phyloP scores from a whole-genome alignment of 2,113 vertebrate species.

The Melanotaenia duboulayi region DNA sequence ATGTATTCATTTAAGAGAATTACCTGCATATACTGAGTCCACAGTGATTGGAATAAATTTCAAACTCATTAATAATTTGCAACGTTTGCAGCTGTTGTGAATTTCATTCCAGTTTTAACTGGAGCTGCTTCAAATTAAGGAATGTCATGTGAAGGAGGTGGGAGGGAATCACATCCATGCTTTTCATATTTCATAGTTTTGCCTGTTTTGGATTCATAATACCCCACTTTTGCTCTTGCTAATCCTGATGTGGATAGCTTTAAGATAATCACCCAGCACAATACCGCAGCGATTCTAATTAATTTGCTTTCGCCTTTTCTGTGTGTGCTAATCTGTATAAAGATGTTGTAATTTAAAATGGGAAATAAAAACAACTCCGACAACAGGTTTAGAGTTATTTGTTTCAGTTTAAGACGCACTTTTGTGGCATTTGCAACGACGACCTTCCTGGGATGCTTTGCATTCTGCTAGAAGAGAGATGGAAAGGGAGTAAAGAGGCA shows the following conservation, averaged over 20 bases:
- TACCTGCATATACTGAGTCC: conserved; percentile 43
- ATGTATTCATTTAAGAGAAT: conserved; percentile 39
- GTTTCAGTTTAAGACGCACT: neutral
- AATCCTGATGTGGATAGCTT: conserved; percentile 69
- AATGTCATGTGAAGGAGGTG: conserved; percentile 3
- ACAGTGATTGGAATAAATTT: conserved; percentile 62
- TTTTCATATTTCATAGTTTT: conserved; percentile 57
- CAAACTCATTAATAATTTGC: conserved; percentile 65
- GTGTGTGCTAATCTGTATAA: conserved; percentile 46
- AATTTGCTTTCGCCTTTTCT: conserved; percentile 58
- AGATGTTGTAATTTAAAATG: conserved; percentile 47
- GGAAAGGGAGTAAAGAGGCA: conserved; percentile 1
- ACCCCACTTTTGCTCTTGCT: conserved; percentile 49
- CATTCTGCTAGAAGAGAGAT: conserved; percentile 18
- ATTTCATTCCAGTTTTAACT: conserved; percentile 29
- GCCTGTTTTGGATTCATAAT: conserved; percentile 66
- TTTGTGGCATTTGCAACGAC: conserved; percentile 19
- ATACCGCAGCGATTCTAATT: conserved; percentile 60
- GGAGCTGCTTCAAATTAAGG: conserved; percentile 19
- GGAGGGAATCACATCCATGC: conserved; percentile 37
- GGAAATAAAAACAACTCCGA: neutral
- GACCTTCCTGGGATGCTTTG: conserved; percentile 6
- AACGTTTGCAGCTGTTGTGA: conserved; percentile 32
- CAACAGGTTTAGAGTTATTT: conserved; percentile 5
- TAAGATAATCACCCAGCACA: conserved; percentile 64